phyloP scores from a whole-genome alignment of 2,888 invertebrate genomes.

The Microctonus brassicae region DNA sequence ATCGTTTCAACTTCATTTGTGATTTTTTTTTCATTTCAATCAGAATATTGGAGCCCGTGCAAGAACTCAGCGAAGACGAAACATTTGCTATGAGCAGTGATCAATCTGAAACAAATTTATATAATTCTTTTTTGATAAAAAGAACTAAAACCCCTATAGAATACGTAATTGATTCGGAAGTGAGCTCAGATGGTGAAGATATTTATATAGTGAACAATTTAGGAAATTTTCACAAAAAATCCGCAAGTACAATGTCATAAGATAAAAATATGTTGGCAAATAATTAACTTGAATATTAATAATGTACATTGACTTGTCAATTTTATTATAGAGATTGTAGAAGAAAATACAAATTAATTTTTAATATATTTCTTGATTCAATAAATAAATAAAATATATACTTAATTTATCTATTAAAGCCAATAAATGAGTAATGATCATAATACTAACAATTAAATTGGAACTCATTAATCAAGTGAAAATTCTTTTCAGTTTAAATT shows the following conservation, averaged over 20 bases:
- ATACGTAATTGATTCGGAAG: slow-evolving; percentile 45
- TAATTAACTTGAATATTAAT: background rate
- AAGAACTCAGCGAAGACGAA: slow-evolving; percentile 18
- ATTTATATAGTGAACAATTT: slow-evolving; percentile 31
- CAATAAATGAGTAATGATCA: slow-evolving; percentile 24
- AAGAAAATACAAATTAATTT: slow-evolving; percentile 40
- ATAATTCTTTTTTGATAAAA: background rate
- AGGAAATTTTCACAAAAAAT: slow-evolving; percentile 32
- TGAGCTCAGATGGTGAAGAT: slow-evolving; percentile 47
- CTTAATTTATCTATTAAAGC: background rate
- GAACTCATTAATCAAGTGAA: background rate
- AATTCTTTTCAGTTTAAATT: background rate
- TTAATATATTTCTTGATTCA: slow-evolving; percentile 33
- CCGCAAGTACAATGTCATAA: slow-evolving; percentile 28
- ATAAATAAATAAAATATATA: background rate
- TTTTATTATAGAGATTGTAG: slow-evolving; percentile 36
- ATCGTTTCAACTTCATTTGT: background rate
- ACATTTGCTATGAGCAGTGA: background rate
- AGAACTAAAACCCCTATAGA: slow-evolving; percentile 46
- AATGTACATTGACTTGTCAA: slow-evolving; percentile 22
- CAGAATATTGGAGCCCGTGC: slow-evolving; percentile 14
- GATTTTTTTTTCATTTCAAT: no score
- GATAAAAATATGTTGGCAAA: background rate
- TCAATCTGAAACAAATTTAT: slow-evolving; percentile 9
- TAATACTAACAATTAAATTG: background rate